Evolutionary conservation across 2,888 invertebrate genomes (phyloP), one percentile per base, ranked within the genome.

Genomic region (Ditylenchus weischeri): DNA sequence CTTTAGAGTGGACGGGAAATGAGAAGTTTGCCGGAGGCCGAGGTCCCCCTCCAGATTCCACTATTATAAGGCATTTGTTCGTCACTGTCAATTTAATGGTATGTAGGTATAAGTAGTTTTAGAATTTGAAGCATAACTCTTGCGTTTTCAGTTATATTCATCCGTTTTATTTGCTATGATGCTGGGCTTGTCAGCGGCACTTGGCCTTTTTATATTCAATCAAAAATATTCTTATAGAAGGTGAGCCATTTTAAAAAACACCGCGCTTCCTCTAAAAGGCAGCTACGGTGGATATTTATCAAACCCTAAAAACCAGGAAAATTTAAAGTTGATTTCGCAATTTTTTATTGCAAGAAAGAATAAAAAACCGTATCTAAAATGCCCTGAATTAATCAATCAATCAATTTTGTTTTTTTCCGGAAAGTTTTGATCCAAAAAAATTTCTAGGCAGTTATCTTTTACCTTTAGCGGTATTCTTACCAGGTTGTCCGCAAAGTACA

Each of bases 111-210:
- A 5, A 43, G 7, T 29, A 36, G 6, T 3, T 18, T 60, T 19
- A 13, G 29, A n/a, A n/a, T n/a, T 7, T 11, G 60, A 23, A 48
- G 21, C 5, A n/a, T 18, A 61, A 38, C 4, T 43, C 35, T 0
- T 23, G 19, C 47, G 21, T n/a, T 65, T 66, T 36, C 57, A 91
- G 63, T 87, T 98, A 70, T 94, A 94, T 84, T 89, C 93, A 71
- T 90, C 92, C 81, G 93, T 96, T 91, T 90, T 92, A 81, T 89
- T 90, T 19, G 89, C 95, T 75, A 92, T 94, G 69, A 88, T 90
- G 74, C 87, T 92, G 66, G 96, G 95, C 47, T 91, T 95, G 76
- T 84, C 91, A 51, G 89, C 90, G 69, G 92, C 94, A 21, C 86
- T 92, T 71, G 88, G 87, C 47, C 88, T 96, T 72, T 90, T 96